Conservation (phyloP, 1,140 invertebrate species). For the Cyclargus thomasi region DNA sequence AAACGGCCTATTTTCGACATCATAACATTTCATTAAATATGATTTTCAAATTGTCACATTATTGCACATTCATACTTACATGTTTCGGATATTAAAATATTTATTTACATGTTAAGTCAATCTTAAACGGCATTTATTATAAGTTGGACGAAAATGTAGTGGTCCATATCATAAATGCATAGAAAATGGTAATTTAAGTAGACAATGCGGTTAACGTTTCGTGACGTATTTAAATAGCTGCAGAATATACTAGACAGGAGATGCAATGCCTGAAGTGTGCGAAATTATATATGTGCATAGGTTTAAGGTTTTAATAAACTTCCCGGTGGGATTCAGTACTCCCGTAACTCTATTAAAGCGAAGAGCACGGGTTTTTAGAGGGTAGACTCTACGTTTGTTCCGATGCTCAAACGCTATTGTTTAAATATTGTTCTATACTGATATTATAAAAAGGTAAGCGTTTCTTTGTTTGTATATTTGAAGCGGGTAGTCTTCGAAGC, state of each 20-base stretch:
- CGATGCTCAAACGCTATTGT: too few species aligned
- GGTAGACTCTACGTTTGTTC: too few species aligned
- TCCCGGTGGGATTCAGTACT: not conserved
- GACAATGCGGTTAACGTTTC: not conserved
- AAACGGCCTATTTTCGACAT: not conserved
- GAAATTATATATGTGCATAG: not conserved
- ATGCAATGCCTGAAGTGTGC: not conserved
- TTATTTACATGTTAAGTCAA: not conserved
- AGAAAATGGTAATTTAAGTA: not conserved
- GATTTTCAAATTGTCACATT: not conserved
- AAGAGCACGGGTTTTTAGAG: too few species aligned
- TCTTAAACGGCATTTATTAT: not conserved
- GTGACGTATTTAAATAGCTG: not conserved
- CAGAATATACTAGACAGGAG: not conserved
- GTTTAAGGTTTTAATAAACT: not conserved
- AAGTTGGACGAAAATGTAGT: not conserved
- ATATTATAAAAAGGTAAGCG: too few species aligned
- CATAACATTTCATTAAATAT: not conserved
- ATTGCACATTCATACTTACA: not conserved
- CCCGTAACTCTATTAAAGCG: too few species aligned
- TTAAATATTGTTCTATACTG: too few species aligned
- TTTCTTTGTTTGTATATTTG: too few species aligned
- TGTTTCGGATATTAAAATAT: not conserved
- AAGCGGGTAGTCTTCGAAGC: too few species aligned
- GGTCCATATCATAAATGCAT: slow-evolving; percentile 3